Conservation (phyloP, 2,888 invertebrate genomes). For the Melangyna quadrimaculata region DNA sequence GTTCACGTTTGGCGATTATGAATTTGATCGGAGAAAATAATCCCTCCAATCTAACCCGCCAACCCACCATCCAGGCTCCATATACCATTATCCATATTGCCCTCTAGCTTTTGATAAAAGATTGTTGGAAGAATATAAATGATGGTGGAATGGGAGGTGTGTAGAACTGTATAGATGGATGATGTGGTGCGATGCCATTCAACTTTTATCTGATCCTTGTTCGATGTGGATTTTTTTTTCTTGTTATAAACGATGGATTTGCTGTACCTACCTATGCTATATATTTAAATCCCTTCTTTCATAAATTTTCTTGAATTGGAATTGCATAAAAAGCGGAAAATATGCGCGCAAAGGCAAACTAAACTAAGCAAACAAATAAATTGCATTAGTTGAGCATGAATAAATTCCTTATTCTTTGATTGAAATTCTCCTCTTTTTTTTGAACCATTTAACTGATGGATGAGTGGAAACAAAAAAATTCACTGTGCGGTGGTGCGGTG, state of each 20-base stretch:
- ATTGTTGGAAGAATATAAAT: conserved; percentile 5
- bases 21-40: conserved; percentile 55
- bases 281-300: not conserved
- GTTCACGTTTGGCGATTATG: conserved; percentile 40
- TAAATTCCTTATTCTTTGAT: conserved; percentile 40
- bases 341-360: conserved; percentile 58
- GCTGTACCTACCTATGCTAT: not conserved
- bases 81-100: not conserved
- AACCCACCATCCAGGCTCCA: not conserved
- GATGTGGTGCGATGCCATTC: conserved; percentile 1
- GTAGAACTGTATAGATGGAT: not conserved
- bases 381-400: conserved; percentile 71
- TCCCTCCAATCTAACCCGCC: not conserved
- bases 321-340: conserved; percentile 69
- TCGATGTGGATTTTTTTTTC: conserved; percentile 47
- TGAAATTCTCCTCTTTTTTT: not conserved
- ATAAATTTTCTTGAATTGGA: conserved; percentile 36
- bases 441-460: conserved; percentile 30
- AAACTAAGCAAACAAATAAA: conserved; percentile 69
- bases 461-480: conserved; percentile 19
- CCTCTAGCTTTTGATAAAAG: not conserved
- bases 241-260: not conserved
- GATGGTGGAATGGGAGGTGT: conserved; percentile 23
- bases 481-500: too few relatives aligned
- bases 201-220: conserved; percentile 59